Evolutionary conservation across 1,140 invertebrate species (phyloP).

Genomic region (Acromyrmex heyeri): DNA sequence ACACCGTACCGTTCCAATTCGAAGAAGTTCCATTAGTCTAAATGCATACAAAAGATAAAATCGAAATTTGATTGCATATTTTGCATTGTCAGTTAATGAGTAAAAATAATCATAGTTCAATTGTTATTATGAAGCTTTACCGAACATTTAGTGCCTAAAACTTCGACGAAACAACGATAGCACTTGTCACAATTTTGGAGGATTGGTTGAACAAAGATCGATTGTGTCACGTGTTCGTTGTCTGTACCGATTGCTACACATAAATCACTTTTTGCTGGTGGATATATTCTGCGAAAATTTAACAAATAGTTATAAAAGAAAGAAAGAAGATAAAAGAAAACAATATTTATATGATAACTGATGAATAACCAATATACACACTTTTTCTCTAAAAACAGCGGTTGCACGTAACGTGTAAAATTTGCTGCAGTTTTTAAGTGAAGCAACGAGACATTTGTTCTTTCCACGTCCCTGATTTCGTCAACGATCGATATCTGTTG

Average conservation of each 20-base stretch:
- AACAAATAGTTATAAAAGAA: no score
- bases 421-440: conserved; percentile 87
- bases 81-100: neutral
- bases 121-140: conserved; percentile 74
- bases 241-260: conserved; percentile 87
- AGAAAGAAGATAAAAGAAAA: no score
- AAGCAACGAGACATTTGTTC: conserved; percentile 87
- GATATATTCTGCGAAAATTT: conserved; percentile 76
- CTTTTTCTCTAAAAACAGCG: conserved; percentile 85
- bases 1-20: conserved; percentile 88
- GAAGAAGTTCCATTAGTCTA: conserved; percentile 60
- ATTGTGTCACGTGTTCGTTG: conserved; percentile 82
- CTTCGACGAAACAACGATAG: conserved; percentile 87
- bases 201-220: conserved; percentile 85
- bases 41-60: neutral
- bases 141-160: conserved; percentile 79
- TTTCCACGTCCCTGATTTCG: conserved; percentile 86
- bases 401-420: conserved; percentile 89
- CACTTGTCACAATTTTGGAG: conserved; percentile 85
- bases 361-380: conserved; percentile 47
- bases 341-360: neutral
- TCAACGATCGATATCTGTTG: conserved; percentile 89
- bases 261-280: conserved; percentile 82
- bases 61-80: conserved; percentile 15
- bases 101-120: neutral